Conservation (phyloP, 1,140 invertebrate genomes). For the Homarus americanus region DNA sequence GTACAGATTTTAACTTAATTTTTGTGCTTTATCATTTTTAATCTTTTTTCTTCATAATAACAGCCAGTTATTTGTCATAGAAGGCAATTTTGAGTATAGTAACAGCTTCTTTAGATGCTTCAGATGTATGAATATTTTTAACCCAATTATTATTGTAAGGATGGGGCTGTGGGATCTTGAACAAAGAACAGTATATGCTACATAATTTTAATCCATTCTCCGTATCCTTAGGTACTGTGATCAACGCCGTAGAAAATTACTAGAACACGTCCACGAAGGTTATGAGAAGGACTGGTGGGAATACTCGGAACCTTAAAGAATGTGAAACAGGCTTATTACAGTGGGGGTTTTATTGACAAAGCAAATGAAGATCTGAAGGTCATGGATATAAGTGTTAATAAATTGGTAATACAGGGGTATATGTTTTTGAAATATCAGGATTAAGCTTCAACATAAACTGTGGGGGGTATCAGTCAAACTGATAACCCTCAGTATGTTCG, state of each 20-base stretch:
- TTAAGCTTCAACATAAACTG: neutral
- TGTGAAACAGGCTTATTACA: neutral
- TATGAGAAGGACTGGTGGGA: constrained; percentile 99
- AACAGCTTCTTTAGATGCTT: neutral
- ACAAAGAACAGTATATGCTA: neutral
- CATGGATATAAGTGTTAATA: neutral
- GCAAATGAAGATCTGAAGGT: neutral
- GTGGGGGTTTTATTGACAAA: neutral
- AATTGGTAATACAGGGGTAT: neutral
- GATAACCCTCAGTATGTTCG: neutral
- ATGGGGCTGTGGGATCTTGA: too few relatives aligned
- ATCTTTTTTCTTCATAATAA: too few relatives aligned
- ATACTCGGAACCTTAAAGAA: constrained; percentile 81
- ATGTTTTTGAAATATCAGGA: neutral
- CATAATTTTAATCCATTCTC: neutral
- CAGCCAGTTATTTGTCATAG: too few relatives aligned
- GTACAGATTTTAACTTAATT: too few relatives aligned
- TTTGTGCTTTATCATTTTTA: too few relatives aligned
- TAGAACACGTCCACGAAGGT: constrained; percentile 98
- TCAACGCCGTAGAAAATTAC: constrained; percentile 93
- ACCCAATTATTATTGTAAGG: too few relatives aligned
- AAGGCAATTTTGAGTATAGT: neutral
- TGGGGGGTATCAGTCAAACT: neutral
- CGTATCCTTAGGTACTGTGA: constrained; percentile 93
- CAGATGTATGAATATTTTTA: too few relatives aligned